Evolutionary conservation across 2,888 invertebrate genomes (phyloP).

Genomic region (Sclerodermus sp.): DNA sequence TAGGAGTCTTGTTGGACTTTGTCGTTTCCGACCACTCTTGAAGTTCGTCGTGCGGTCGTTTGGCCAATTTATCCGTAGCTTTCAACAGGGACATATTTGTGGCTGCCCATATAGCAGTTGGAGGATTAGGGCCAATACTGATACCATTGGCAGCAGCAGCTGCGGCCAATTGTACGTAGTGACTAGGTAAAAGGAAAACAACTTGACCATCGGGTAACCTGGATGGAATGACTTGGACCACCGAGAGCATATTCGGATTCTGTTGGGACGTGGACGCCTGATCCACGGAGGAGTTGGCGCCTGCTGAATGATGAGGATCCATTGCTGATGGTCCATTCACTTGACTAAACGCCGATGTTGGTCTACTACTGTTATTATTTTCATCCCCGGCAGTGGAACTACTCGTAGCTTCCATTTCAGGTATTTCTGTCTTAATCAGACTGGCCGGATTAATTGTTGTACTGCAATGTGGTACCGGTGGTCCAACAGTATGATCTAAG

Average conservation of each 20-base stretch:
- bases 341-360: conserved; percentile 48
- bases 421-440: conserved; percentile 37
- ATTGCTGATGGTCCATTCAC: conserved; percentile 39
- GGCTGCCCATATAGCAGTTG: conserved; percentile 55
- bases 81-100: conserved; percentile 55
- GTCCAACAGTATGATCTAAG: conserved; percentile 44
- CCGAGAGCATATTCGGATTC: conserved; percentile 55
- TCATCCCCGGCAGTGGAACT: conserved; percentile 58
- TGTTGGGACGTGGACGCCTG: conserved; percentile 42
- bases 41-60: conserved; percentile 48
- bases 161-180: conserved; percentile 65
- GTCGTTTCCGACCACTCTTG: conserved; percentile 43
- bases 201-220: conserved; percentile 66
- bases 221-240: conserved; percentile 60
- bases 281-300: conserved; percentile 14
- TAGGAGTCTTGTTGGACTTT: conserved; percentile 38
- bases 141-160: conserved; percentile 58
- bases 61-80: conserved; percentile 51
- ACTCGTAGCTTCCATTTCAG: conserved; percentile 48
- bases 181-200: conserved; percentile 65
- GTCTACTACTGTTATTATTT: conserved; percentile 57
- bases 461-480: conserved; percentile 57
- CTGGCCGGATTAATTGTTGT: conserved; percentile 36
- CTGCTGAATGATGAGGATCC: conserved; percentile 38
- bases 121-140: conserved; percentile 54